phyloP scores from a whole-genome alignment of 2,113 vertebrate species.

The Carassius gibelio region DNA sequence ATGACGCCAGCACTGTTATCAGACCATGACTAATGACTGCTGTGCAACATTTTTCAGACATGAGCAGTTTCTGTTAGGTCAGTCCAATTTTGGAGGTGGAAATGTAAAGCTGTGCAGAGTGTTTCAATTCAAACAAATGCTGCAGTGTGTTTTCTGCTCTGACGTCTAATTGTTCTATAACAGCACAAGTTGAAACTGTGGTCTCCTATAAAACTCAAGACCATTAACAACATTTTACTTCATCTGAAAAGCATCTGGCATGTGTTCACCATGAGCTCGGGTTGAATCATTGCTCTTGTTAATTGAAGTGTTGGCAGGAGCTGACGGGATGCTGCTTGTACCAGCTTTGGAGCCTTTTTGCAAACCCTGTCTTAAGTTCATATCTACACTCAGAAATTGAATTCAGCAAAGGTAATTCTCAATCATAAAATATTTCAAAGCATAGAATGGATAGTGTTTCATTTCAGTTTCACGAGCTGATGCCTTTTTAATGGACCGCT shows the following conservation, averaged over 20 bases:
- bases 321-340: background rate
- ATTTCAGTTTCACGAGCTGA: background rate
- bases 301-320: background rate
- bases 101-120: background rate
- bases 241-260: constrained; percentile 29
- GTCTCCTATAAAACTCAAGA: background rate
- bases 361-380: background rate
- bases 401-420: background rate
- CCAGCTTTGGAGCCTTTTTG: background rate
- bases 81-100: background rate
- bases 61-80: background rate
- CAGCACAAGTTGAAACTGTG: background rate
- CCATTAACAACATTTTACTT: background rate
- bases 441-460: background rate
- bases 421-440: background rate
- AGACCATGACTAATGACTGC: background rate
- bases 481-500: background rate
- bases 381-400: background rate
- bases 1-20: background rate
- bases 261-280: background rate
- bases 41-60: background rate
- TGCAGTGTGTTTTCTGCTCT: background rate
- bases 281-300: background rate
- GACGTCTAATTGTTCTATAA: background rate
- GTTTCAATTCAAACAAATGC: background rate